Evolutionary conservation across 2,113 vertebrate genomes (phyloP).

Genomic region (Tamias sibiricus): DNA sequence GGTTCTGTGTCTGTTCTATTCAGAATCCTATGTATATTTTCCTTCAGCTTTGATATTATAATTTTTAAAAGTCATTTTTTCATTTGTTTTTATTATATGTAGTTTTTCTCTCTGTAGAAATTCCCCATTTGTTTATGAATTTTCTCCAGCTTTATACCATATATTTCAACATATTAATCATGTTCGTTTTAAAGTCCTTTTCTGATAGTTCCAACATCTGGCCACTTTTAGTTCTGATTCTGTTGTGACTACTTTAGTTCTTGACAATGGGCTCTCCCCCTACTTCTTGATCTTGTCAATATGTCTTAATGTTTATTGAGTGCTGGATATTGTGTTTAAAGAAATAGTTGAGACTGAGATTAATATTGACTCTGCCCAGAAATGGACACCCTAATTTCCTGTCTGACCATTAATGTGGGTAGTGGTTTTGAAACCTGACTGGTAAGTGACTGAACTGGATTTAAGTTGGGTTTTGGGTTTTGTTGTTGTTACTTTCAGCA

Average conservation of each 20-base stretch:
- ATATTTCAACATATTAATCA: neutral
- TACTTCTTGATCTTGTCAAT: neutral
- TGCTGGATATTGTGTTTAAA: conserved; percentile 23
- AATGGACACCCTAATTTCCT: neutral
- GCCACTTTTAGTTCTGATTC: conserved; percentile 9
- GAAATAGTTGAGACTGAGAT: conserved; percentile 6
- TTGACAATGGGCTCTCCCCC: neutral
- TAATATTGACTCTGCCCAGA: neutral
- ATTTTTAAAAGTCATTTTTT: neutral
- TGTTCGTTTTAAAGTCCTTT: conserved; percentile 29
- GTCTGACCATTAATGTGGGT: neutral
- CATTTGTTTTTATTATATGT: neutral
- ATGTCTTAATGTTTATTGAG: neutral
- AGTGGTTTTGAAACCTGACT: neutral
- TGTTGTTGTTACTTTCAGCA: conserved; percentile 30
- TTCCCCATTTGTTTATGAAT: neutral
- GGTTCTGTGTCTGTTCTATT: neutral
- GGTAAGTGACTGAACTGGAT: neutral
- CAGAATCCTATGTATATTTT: neutral
- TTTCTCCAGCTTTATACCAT: neutral
- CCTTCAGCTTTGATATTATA: neutral
- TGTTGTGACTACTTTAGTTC: neutral
- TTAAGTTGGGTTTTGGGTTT: neutral
- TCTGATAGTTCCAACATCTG: neutral
- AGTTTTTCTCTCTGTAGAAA: neutral